Conservation (phyloP, 2,113 vertebrate genomes). For the Ginglymostoma cirratum region DNA sequence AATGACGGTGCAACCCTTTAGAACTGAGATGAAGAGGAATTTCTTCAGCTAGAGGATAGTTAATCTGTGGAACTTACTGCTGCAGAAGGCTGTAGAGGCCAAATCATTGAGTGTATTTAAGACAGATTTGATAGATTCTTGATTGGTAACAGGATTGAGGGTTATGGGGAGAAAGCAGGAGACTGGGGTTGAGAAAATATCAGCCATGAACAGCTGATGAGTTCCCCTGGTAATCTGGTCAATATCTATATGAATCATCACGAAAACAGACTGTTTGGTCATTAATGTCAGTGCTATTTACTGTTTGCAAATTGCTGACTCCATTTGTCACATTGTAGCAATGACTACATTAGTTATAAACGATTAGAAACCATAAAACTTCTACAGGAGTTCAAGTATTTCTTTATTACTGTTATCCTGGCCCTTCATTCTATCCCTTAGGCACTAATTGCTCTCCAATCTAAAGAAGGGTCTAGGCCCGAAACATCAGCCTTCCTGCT, state of each 20-base stretch:
- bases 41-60: too few relatives aligned
- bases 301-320: not conserved
- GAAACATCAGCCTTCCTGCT: too few relatives aligned
- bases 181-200: too few relatives aligned
- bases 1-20: too few relatives aligned
- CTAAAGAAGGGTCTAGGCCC: too few relatives aligned
- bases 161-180: too few relatives aligned
- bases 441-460: not conserved
- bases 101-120: too few relatives aligned
- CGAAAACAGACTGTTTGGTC: not conserved
- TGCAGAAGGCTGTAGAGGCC: too few relatives aligned
- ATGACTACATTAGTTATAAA: not conserved
- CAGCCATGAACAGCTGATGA: not conserved
- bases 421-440: not conserved
- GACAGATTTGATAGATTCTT: too few relatives aligned
- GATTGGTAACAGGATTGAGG: too few relatives aligned
- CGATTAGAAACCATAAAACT: not conserved
- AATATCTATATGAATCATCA: not conserved
- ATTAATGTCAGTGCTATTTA: not conserved
- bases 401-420: not conserved
- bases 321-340: not conserved
- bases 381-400: not conserved
- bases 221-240: not conserved
- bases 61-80: too few relatives aligned
- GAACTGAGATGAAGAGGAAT: too few relatives aligned